Evolutionary conservation across 2,113 vertebrate genomes (phyloP), one percentile per base, ranked within the genome.

Genomic region (Boulengeromyrus knoepffleri): DNA sequence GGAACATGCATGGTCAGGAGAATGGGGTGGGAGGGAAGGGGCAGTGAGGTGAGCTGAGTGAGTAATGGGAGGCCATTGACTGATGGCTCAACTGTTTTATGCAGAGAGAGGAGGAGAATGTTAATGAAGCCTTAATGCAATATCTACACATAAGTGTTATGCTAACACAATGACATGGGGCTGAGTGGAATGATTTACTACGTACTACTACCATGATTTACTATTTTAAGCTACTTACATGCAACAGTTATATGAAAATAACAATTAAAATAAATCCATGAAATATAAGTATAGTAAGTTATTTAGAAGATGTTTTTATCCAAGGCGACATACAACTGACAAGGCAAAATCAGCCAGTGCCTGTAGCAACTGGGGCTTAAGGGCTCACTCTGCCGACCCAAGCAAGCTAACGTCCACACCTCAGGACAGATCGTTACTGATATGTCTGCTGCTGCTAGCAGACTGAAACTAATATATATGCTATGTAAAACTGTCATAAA

Each of bases 71-170:
- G 46, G 89, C 89, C 74, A 50, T 36, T 88, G 92, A 91, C 42
- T 89, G 92, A 92, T 70, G 52, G 90, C 70, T 93, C 93, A 93
- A 92, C 88, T 92, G 90, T 89, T 90, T 90, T 52, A 50, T 83
- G 31, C 77, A 36, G n/a, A 24, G 49, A 87, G 52, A 56, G 70
- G 46, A 53, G 84, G 24, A 88, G 86, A 87, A 46, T 70, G 39
- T 49, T 89, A 85, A 46, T 42, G 45, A 42, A 85, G 83, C 62
- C 62, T 70, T 70, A 70, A 70, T 50, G 46, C 84, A 85, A 13
- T 85, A 46, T 47, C 46, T 85, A 49, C 46, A 49, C 42, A 85
- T 46, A 85, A 45, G 42, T 83, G 46, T 47, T 49, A 83, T 31
- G 62, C 62, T 70, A 70, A 70, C 62, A 70, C 27, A 70, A 70